Evolutionary conservation across 1,140 invertebrate genomes (phyloP), one percentile per base, ranked within the genome.

Genomic region (Drosophila sechellia): DNA sequence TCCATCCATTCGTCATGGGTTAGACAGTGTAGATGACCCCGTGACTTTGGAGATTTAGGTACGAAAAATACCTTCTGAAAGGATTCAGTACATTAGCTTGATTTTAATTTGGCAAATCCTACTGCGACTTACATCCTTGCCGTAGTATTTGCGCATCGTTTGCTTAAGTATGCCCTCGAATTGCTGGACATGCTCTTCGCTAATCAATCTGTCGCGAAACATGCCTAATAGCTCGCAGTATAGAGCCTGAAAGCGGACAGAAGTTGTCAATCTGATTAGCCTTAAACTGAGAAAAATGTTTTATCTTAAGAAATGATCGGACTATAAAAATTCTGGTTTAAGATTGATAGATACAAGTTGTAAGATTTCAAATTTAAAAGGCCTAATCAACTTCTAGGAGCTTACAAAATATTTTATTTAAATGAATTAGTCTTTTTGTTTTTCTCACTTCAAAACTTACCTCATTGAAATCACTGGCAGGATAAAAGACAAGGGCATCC

Each of bases 131-230:
- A 91, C 90, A 73, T 92, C 90, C 56, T 90, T 91, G 55, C 86
- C 87, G 25, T 74, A 77, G 35, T 94, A 91, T 90, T 93, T 93
- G 53, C 93, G 94, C 77, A 96, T 91, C 49, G 93, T 90, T 90
- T 94, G 93, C 64, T 94, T 93, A 90, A 93, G 65, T 65, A 97
- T 94, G 5, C 93, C 87, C 75, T 96, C 94, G 91, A 97, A 97
- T 84, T 94, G 94, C 3, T 92, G 90, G 46, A 94, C 94, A 71
- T 97, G 95, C 20, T 96, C 94, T 25, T 94, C 92, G 35, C 94
- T 94, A 3, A 95, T 94, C 22, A 98, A 93, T 81, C 95, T 94
- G 85, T 98, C 96, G 66, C 94, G 93, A 92, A 98, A 98, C 75
- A 97, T 94, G 71, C 95, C 92, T 25, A 94, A 92, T 5, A 95